Evolutionary conservation across 2,888 invertebrate species (phyloP), one percentile per base, ranked within the genome.

Genomic region (Drosophila koepferae): DNA sequence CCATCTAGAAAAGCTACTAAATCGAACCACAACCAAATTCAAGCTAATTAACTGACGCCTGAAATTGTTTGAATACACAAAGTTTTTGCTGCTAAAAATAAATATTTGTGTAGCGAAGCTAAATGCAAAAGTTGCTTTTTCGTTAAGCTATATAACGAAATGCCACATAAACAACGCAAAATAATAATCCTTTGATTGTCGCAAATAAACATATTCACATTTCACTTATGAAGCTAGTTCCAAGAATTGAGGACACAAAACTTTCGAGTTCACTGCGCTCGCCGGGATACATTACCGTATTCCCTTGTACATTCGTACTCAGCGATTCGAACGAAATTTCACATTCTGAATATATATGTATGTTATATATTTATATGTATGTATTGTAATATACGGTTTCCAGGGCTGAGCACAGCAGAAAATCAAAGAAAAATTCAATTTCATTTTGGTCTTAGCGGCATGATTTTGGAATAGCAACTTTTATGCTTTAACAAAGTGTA

Each of bases 341-440:
- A 6, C 18, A 18, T 6, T 18, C n/a, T n/a, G 6, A n/a, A n/a
- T n/a, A n/a, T n/a, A n/a, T n/a, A 31, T 31, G n/a, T 12, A 1
- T 12, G 20, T 4, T n/a, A 49, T 31, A 28, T n/a, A 2, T 12
- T 12, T n/a, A 49, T 31, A 28, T n/a, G 10, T 53, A 9, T 34
- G 34, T 40, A 40, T 55, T 23, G 40, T 28, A 40, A 41, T 31
- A 56, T 31, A 14, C 18, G 55, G 40, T 55, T 41, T 55, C n/a
- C 54, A 55, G 40, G n/a, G 28, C 16, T 40, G 40, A 41, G 31
- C 49, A 49, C 49, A 49, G n/a, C 49, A 40, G 8, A 28, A 31
- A 55, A 55, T 55, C 56, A 58, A 44, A 44, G 56, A 18, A 10
- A 58, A 34, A 16, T 44, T 44, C 16, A 20, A 44, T 44, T 58